Evolutionary conservation across 2,888 invertebrate genomes (phyloP).

Genomic region (Mythimna loreyi): DNA sequence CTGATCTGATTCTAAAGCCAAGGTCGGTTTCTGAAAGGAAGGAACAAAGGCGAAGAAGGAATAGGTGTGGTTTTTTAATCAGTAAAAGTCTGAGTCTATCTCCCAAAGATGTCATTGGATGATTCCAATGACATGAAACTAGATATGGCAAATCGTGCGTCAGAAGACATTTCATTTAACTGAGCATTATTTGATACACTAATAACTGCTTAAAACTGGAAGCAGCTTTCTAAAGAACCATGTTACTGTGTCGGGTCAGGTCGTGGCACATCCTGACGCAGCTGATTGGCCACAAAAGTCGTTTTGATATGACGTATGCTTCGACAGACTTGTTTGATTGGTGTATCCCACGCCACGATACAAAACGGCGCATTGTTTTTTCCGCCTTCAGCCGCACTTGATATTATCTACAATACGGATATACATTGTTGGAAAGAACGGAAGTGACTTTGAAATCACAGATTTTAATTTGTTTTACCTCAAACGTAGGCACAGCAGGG

Average conservation of each 20-base stretch:
- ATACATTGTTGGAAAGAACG: neutral
- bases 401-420: neutral
- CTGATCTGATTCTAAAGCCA: too few relatives aligned
- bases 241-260: neutral
- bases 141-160: neutral
- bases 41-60: too few relatives aligned
- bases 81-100: too few relatives aligned
- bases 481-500: slow-evolving; percentile 94
- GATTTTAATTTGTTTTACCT: slow-evolving; percentile 70
- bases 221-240: neutral
- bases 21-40: too few relatives aligned
- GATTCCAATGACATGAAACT: too few relatives aligned
- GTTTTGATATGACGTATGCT: neutral
- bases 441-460: neutral
- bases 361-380: too few relatives aligned
- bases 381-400: neutral
- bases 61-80: too few relatives aligned
- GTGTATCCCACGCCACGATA: neutral
- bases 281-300: neutral
- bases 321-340: neutral
- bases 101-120: too few relatives aligned
- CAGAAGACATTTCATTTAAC: neutral
- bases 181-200: too few relatives aligned
- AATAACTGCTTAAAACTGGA: neutral
- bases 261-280: neutral